These are phyloP conservation scores for Eidolon helvum DNA, from an alignment of 2,113 vertebrate genomes.

Conservation along the genomic window DNA sequence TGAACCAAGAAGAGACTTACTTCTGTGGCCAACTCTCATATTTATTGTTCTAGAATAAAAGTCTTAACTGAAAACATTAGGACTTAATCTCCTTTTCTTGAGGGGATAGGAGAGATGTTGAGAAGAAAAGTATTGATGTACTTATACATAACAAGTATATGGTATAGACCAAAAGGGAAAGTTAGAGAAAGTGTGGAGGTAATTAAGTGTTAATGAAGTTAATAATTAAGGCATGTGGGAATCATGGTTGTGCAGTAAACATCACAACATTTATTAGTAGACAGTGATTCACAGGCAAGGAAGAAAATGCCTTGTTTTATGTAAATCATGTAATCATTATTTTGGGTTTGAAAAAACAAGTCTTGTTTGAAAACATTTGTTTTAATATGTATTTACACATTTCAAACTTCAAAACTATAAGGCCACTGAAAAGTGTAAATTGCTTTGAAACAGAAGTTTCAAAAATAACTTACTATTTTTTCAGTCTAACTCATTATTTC, in stretches of 20 bases:
- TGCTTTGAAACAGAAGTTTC: neutral
- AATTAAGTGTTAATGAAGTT: neutral
- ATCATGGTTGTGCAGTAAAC: neutral
- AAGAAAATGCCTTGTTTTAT: neutral
- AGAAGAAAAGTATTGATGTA: slow-evolving; percentile 1
- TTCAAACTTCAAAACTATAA: neutral
- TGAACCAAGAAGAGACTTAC: neutral
- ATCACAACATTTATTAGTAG: neutral
- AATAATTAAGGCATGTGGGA: neutral
- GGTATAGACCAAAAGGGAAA: neutral
- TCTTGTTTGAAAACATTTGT: neutral
- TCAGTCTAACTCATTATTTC: neutral
- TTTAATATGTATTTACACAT: neutral
- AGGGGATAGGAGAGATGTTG: neutral
- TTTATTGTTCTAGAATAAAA: neutral
- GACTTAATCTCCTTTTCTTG: neutral
- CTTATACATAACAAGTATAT: neutral
- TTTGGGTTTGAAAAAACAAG: neutral
- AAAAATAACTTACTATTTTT: neutral
- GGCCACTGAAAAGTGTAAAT: neutral
- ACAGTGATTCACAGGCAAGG: neutral
- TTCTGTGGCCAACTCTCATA: neutral
- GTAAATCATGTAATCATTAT: neutral
- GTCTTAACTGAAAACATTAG: neutral
- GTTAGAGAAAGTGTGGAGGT: neutral